Evolutionary conservation across 2,888 invertebrate species (phyloP).

Genomic region (Rhingia campestris): DNA sequence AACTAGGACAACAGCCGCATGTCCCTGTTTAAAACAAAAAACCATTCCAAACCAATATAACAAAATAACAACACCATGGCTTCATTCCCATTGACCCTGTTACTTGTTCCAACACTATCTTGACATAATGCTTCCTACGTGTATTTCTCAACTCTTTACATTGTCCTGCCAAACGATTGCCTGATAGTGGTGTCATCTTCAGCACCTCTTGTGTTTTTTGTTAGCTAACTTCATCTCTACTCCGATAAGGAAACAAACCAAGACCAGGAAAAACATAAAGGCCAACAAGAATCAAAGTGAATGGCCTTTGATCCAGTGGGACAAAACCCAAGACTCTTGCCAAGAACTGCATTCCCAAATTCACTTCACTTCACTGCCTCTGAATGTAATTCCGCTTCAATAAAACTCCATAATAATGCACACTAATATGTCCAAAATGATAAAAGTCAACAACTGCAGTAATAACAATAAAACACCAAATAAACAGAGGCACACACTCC

Average conservation of each 20-base stretch:
- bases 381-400: constrained; percentile 55
- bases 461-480: constrained; percentile 74
- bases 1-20: too few species aligned
- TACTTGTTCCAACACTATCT: background rate
- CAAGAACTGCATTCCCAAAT: constrained; percentile 59
- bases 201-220: background rate
- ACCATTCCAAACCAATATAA: background rate
- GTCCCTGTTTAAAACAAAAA: background rate
- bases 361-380: constrained; percentile 49
- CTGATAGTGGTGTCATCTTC: background rate
- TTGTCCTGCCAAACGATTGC: constrained; percentile 5
- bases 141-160: background rate
- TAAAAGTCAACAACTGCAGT: constrained; percentile 74
- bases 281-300: background rate
- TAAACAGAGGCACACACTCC: constrained; percentile 70
- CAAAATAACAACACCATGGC: background rate
- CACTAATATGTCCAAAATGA: constrained; percentile 71
- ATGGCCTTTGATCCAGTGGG: background rate
- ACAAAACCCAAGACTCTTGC: constrained; percentile 14
- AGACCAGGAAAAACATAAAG: background rate
- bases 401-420: constrained; percentile 66
- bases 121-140: background rate
- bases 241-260: background rate
- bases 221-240: background rate
- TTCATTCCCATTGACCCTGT: background rate